Conservation (phyloP, 2,888 invertebrate species). For the Myopa testacea region DNA sequence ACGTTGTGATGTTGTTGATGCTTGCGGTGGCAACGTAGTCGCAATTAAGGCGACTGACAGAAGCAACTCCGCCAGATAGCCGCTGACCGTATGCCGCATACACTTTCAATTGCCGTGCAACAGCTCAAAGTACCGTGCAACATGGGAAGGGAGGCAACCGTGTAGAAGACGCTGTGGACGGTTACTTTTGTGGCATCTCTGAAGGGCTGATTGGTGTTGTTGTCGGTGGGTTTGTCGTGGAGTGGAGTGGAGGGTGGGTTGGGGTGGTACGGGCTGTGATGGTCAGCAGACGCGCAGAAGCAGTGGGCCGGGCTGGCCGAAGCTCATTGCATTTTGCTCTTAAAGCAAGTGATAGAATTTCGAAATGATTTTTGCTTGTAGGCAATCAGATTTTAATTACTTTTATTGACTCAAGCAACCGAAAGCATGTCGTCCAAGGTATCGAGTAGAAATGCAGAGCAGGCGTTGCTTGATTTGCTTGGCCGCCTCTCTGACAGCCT, state of each 20-base stretch:
- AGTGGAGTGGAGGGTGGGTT: neutral
- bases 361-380: conserved; percentile 42
- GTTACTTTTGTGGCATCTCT: neutral
- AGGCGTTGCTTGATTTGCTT: neutral
- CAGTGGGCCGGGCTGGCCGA: conserved; percentile 26
- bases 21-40: conserved; percentile 61
- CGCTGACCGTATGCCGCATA: neutral
- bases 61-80: neutral
- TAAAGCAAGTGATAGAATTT: conserved; percentile 25
- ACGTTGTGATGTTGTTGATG: conserved; percentile 51
- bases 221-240: too few species aligned
- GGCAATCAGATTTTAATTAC: conserved; percentile 67
- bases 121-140: neutral
- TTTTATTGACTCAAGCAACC: conserved; percentile 50
- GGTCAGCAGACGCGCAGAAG: neutral
- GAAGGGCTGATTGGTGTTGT: neutral
- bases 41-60: conserved; percentile 50
- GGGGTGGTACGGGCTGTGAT: neutral
- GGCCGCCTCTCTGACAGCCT: neutral
- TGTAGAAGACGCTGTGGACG: too few species aligned
- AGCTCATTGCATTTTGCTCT: conserved; percentile 14
- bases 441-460: neutral
- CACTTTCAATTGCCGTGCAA: neutral
- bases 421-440: neutral
- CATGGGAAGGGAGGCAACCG: conserved; percentile 32